Evolutionary conservation across 2,113 vertebrate species (phyloP).

Genomic region (Pogonocichla stellata): DNA sequence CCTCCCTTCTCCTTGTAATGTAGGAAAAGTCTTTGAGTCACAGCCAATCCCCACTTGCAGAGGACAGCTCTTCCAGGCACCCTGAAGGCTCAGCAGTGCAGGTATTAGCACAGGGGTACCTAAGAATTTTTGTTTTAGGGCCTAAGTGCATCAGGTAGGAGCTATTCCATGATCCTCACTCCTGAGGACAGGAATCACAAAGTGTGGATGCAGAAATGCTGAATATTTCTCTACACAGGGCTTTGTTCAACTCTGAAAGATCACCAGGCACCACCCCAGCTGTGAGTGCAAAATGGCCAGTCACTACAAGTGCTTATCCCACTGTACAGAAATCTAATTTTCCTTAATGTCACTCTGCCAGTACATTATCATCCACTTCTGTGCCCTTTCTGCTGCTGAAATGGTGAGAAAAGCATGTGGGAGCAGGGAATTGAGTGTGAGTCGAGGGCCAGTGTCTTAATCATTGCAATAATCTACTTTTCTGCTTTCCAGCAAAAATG

Average conservation of each 20-base stretch:
- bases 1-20: rapidly evolving
- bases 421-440: background rate
- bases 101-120: rapidly evolving
- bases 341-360: background rate
- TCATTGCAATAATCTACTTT: background rate
- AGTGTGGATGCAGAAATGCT: background rate
- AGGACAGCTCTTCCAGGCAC: background rate
- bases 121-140: background rate
- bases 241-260: background rate
- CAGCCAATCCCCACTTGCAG: too few relatives aligned
- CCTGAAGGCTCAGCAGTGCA: too few relatives aligned
- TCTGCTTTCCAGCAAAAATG: background rate
- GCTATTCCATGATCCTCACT: rapidly evolving
- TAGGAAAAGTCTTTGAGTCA: background rate
- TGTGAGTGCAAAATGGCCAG: background rate
- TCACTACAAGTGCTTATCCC: background rate
- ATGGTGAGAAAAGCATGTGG: background rate
- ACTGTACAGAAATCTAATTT: background rate
- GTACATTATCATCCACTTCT: background rate
- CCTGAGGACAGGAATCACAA: background rate
- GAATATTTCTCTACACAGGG: background rate
- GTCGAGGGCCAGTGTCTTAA: background rate
- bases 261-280: background rate
- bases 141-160: background rate
- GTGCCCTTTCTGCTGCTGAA: background rate